A percentile compares a stretch with the other conserved stretches of the same genome.
These are phyloP conservation scores for Formica selysi DNA, from an alignment of 1,140 invertebrate species.

Conservation along the genomic window DNA sequence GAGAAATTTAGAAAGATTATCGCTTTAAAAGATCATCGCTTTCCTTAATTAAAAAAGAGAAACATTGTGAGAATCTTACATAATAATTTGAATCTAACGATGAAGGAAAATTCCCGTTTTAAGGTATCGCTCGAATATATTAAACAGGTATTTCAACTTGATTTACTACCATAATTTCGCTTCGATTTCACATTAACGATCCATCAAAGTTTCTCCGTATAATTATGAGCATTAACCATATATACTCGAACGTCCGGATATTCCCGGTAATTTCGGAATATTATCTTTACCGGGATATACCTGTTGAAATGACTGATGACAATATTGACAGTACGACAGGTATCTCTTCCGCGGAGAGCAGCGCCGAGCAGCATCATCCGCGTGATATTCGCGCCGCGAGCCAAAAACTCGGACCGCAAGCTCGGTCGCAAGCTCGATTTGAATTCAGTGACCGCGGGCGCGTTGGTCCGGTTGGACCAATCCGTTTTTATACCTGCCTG, in stretches of 20 bases:
- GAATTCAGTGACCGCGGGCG: conserved; percentile 70
- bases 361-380: conserved; percentile 31
- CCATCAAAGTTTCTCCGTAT: background rate
- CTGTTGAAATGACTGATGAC: background rate
- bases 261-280: background rate
- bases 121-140: background rate
- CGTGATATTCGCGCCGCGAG: conserved; percentile 70
- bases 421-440: conserved; percentile 37
- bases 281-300: background rate
- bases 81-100: background rate
- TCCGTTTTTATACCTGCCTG: background rate
- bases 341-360: conserved; percentile 63
- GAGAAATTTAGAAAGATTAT: background rate
- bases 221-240: background rate
- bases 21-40: background rate
- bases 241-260: background rate
- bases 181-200: background rate
- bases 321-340: conserved; percentile 54
- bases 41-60: background rate
- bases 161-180: background rate
- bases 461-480: conserved; percentile 61
- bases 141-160: background rate
- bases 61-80: background rate
- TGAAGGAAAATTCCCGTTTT: background rate
- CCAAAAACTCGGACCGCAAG: conserved; percentile 66